phyloP scores from a whole-genome alignment of 2,113 vertebrate genomes.

The Zosterops lateralis region DNA sequence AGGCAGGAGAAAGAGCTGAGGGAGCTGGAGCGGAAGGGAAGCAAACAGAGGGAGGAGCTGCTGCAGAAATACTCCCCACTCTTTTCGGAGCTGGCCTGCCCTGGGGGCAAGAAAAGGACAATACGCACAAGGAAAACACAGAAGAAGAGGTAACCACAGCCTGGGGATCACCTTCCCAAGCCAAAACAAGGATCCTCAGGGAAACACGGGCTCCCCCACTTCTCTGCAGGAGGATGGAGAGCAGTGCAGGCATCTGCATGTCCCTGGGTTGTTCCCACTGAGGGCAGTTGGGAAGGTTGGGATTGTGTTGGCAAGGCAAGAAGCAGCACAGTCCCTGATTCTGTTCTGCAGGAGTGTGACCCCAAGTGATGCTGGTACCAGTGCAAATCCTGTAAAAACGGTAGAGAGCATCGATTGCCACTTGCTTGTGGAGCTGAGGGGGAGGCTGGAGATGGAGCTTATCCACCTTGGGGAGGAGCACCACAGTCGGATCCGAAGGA shows the following conservation, averaged over 20 bases:
- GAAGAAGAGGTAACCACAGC: conserved; percentile 70
- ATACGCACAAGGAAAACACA: conserved; percentile 61
- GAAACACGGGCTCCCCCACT: not conserved
- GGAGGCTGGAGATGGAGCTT: conserved; percentile 83
- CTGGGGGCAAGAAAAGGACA: conserved; percentile 71
- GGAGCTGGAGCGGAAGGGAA: conserved; percentile 83
- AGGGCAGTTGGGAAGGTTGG: not conserved
- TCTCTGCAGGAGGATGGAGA: not conserved
- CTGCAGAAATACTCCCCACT: conserved; percentile 79
- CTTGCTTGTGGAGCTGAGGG: conserved; percentile 73
- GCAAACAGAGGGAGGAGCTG: conserved; percentile 85
- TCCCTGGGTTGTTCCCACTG: not conserved
- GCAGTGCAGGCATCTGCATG: not conserved
- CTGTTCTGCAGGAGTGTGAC: conserved; percentile 47
- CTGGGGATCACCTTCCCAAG: not conserved
- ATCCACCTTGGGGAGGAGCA: conserved; percentile 77
- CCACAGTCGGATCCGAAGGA: conserved; percentile 76
- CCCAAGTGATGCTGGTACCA: not conserved
- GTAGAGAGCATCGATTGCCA: not conserved
- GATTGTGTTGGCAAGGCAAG: fast-evolving
- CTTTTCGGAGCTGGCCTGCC: conserved; percentile 57
- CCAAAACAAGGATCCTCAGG: not conserved
- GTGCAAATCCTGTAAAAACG: not conserved
- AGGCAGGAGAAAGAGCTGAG: conserved; percentile 90
- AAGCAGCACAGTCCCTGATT: not conserved